Evolutionary conservation across 2,113 vertebrate species (phyloP).

Genomic region (Pelobates fuscus): DNA sequence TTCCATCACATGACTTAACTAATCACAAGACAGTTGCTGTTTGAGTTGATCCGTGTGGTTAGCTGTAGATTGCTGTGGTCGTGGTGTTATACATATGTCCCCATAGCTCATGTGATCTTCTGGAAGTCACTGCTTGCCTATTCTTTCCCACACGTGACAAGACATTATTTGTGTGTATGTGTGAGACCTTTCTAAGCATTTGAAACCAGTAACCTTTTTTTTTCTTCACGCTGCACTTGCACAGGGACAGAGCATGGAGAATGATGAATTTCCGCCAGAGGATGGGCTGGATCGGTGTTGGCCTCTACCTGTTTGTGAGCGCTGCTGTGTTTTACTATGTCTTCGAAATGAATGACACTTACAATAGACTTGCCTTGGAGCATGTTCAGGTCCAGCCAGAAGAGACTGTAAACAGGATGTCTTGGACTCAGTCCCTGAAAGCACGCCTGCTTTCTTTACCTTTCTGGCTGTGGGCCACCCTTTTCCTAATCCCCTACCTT

Average conservation of each 20-base stretch:
- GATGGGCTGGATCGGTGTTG: slow-evolving; percentile 95
- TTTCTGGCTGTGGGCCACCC: slow-evolving; percentile 86
- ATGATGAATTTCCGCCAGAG: slow-evolving; percentile 99
- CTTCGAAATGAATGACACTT: slow-evolving; percentile 91
- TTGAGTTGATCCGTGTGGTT: not conserved
- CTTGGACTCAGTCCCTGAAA: slow-evolving; percentile 75
- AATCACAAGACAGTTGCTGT: slow-evolving; percentile 17
- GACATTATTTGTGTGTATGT: no score
- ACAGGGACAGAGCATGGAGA: slow-evolving; percentile 94
- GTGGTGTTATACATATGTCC: not conserved
- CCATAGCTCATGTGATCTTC: not conserved
- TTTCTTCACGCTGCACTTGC: slow-evolving; percentile 33
- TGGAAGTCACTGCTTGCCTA: not conserved
- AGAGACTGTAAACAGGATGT: slow-evolving; percentile 65
- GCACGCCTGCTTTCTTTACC: slow-evolving; percentile 82
- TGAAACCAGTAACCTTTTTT: not conserved
- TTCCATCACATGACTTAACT: not conserved
- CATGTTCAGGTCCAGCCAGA: slow-evolving; percentile 77
- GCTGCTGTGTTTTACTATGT: slow-evolving; percentile 84
- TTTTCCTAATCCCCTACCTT: slow-evolving; percentile 91
- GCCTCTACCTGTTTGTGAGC: slow-evolving; percentile 85
- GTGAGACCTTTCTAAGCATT: no score
- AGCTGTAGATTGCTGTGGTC: not conserved
- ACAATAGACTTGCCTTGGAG: slow-evolving; percentile 85
- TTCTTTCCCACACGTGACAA: no score